Evolutionary conservation across 2,797 vertebrate genomes (phyloP), one percentile per base, ranked within the genome.

Genomic region (Scomberomorus guttatus): DNA sequence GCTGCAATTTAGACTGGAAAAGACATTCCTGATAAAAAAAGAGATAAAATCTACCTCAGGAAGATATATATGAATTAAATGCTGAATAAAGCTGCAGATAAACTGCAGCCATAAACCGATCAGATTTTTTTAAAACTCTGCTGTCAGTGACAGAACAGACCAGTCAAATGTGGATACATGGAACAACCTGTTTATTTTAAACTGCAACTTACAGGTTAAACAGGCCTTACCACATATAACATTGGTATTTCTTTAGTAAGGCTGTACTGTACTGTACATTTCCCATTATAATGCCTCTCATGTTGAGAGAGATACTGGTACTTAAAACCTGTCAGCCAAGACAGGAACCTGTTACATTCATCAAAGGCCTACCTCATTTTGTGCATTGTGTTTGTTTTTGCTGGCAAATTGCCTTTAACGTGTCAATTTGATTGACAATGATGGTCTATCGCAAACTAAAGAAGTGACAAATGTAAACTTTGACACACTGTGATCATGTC

Each of bases 131-230:
- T 56, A 39, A 32, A 39, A 50, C 13, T 32, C 1, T 70, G 62
- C 51, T 42, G 50, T 34, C 51, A 52, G 54, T 48, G 51, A 48
- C 34, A 14, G 11, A 51, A 34, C 34, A 66, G 50, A 74, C 12
- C 27, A 51, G 51, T 24, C 59, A 0, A 3, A 29, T 44, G 24
- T 71, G 65, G 64, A 50, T 54, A 66, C 48, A 57, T 24, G 37
- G 14, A 74, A 68, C 64, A 72, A 61, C 55, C 17, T 52, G 61
- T 72, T 87, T 74, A 74, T 61, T 82, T 77, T 82, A 73, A 87
- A 75, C 51, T 24, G 59, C 48, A 72, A 24, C 48, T 22, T 72
- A 79, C 75, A 82, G 80, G 87, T 85, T 83, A 75, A 85, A 83
- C 79, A 86, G 60, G 74, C 69, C 46, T 71, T 48, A 15, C 67